Base-by-base conservation (phyloP, 2,888 invertebrate species). In the Trichacis sp. region DNA sequence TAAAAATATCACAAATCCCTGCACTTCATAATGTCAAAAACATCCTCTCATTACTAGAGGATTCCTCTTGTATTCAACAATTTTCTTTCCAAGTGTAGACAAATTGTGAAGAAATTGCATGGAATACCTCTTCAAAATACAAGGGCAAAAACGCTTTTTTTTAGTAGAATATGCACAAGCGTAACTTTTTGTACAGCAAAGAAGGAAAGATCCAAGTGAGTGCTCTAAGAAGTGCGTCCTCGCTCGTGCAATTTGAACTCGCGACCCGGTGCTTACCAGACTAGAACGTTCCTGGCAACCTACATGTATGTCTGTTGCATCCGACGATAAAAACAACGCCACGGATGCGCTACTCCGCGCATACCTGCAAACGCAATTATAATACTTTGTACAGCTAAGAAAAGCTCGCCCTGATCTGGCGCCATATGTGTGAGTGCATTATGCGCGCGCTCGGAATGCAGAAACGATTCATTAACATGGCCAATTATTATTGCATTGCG, bases 291-390 rank as follows among this genome's bases (percentile, higher is more conserved):
- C 45, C 43, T 43, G 64, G 24, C 48, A 45, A 45, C 20, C 29
- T 50, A 33, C 29, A 20, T 57, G 33, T 33, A 18, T 19, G 20
- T 18, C 9, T 2, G 38, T 20, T 14, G 24, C 29, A 36, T 38
- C 33, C 20, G 38, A 33, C 48, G 48, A 20, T 30, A 50, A 56
- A 47, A 15, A 42, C 20, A 19, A 42, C 52, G 20, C 43, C 33
- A 14, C 19, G 24, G 14, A 36, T 40, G 47, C 20, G 19, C 47
- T 45, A 30, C 47, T 42, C 48, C 43, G 30, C 49, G 54, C 49
- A 54, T 60, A 54, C 60, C 54, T 54, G 49, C 49, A 47, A 42
- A 43, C 48, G 33, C 60, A 45, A 60, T 60, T 60, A 50, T 24
- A 24, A 24, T 24, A 24, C 24, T 24, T 24, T 24, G 24, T 24